Evolutionary conservation across 2,888 invertebrate species (phyloP), one percentile per base, ranked within the genome.

Genomic region (Microchrysa polita): DNA sequence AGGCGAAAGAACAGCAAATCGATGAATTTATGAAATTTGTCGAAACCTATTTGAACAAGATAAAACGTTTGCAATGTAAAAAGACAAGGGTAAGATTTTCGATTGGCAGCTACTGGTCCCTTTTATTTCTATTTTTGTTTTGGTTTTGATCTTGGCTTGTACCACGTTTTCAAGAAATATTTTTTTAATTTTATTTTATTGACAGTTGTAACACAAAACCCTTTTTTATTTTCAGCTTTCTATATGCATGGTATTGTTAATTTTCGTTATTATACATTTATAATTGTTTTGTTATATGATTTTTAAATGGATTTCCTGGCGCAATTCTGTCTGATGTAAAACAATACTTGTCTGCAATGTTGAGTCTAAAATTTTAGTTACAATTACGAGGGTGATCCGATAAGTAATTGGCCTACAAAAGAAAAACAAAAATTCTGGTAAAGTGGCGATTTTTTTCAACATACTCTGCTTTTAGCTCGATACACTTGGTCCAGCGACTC

Each of bases 21-120:
- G 90, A 91, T 76, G 92, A 90, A 74, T 93, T 94, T 83, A 86
- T 95, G 53, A 91, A 92, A 77, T 95, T 93, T 83, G 93, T 91
- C 79, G 97, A 93, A 85, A 90, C 91, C 0, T 92, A 92, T 83
- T 89, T 97, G 77, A 97, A 97, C 86, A 95, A 95, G 86, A 92
- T 97, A 81, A 93, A 93, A 83, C 87, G 95, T 77, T 90, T 92
- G 4, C 87, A 87, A 78, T 88, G 88, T 77, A 92, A 92, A 80
- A 94, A 93, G 83, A 87, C 89, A 57, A 88, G 93, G 90, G 94
- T 94, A 90, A 89, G 90, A 87, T 77, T 44, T 63, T 5, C 14
- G 20, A 53, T 2, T 34, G 27, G 27, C 27, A 34, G 27, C 27
- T 34, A n/a, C n/a, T 34, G 27, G 7, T 34, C 4, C 4, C 2